Base-by-base conservation (phyloP, 2,888 invertebrate genomes). In the Branchinecta sandiegonensis region DNA sequence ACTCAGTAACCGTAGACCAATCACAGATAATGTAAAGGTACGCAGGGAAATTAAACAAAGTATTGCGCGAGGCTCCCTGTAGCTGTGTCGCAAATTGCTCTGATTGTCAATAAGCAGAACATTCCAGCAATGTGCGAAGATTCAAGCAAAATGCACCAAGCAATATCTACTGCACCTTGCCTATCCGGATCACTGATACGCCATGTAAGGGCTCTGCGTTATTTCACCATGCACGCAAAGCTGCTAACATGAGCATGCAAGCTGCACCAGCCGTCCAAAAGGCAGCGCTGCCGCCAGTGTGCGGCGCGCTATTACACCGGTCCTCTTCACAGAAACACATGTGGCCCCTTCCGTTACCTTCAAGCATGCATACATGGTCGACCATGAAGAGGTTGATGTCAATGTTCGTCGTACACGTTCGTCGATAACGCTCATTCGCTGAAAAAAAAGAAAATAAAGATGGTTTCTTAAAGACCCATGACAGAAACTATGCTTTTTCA, bases 291-390 rank as follows among this genome's bases (percentile, higher is more conserved):
- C 23, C 23, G 63, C 63, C n/a, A 17, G 23, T 17, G 10, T 56
- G 67, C 67, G 74, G 73, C 72, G 79, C 82, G 75, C 79, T 79
- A 81, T 94, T 94, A 84, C 94, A 94, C 88, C 89, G 89, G 83
- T 94, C 92, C 83, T 92, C 92, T 84, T 94, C 93, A 84, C 94
- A 94, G 86, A 94, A 94, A 84, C 93, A 94, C 93, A 94, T 94
- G 86, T 92, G 92, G 82, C 94, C 94, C 79, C 88, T 91, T 83
- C 93, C 92, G 84, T 90, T 90, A 86, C 93, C 91, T 88, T 94
- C 94, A 88, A 90, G 89, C 93, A 94, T 94, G 87, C 94, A 94
- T 83, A 94, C 94, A 84, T 94, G 94, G 82, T 94, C 94, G 80
- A 94, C 94, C 92, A 94, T 93, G 84, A 94, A 94, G 77, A 94